A percentile compares a stretch with the other conserved stretches of the same genome.
phyloP scores from a whole-genome alignment of 2,113 vertebrate genomes.

The Gulo gulo region DNA sequence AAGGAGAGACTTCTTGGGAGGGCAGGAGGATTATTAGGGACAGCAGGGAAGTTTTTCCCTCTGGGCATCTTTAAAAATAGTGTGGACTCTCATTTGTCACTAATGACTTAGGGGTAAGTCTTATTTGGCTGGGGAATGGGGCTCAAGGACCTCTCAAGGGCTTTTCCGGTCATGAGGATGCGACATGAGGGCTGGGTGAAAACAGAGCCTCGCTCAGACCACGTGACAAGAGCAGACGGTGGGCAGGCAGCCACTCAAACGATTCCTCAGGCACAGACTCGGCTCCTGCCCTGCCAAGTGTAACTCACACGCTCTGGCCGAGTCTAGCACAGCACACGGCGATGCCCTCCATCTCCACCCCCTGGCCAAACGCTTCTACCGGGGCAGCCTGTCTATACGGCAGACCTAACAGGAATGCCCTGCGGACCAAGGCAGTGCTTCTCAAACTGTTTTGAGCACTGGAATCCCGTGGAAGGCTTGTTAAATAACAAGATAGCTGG shows the following conservation, averaged over 20 bases:
- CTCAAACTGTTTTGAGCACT: neutral
- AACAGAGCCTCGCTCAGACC: neutral
- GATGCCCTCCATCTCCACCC: neutral
- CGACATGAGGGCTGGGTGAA: neutral
- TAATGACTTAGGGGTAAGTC: neutral
- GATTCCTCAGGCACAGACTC: accelerated
- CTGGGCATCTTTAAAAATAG: neutral
- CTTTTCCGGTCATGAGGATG: neutral
- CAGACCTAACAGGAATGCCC: neutral
- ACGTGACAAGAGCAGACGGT: neutral
- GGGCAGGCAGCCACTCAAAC: neutral
- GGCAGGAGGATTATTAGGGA: neutral
- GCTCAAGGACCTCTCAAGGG: neutral
- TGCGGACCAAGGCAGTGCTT: neutral
- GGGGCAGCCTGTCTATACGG: neutral
- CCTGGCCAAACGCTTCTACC: neutral
- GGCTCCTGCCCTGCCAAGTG: neutral
- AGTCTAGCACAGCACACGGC: neutral
- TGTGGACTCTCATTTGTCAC: neutral
- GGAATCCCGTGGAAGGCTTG: neutral
- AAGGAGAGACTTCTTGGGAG: neutral
- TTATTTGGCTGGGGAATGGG: neutral
- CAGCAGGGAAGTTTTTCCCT: neutral
- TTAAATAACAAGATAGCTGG: neutral
- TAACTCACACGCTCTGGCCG: neutral